Evolutionary conservation across 2,797 vertebrate species (phyloP).

Genomic region (Pitangus sulphuratus): DNA sequence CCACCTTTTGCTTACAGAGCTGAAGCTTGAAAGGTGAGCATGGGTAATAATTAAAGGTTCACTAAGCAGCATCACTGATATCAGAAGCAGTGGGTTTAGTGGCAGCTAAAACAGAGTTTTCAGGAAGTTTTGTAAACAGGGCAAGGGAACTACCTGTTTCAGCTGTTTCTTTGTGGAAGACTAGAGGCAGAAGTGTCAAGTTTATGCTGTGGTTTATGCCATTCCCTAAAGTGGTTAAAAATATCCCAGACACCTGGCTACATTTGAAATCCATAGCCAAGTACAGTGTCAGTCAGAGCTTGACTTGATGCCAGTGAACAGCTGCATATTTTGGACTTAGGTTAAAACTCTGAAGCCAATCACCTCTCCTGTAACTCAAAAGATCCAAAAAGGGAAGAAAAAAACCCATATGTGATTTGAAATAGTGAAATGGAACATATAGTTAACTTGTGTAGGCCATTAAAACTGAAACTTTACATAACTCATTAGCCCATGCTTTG

Average conservation of each 20-base stretch:
- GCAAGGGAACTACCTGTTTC: neutral
- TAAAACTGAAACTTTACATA: neutral
- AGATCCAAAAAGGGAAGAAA: neutral
- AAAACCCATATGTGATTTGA: neutral
- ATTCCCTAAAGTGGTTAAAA: neutral
- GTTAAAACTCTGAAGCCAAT: neutral
- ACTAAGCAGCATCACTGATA: neutral
- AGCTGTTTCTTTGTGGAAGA: neutral
- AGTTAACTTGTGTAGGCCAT: neutral
- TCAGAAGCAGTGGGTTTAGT: neutral
- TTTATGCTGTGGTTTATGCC: neutral
- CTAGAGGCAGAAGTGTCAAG: neutral
- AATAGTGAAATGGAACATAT: neutral
- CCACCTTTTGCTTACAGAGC: neutral
- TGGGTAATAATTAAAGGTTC: neutral
- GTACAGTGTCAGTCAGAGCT: neutral
- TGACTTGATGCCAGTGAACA: neutral
- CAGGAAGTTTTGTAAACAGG: neutral
- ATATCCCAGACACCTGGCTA: neutral
- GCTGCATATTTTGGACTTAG: slow-evolving; percentile 14
- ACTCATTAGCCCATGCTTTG: neutral
- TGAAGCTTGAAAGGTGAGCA: neutral
- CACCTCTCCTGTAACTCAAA: neutral
- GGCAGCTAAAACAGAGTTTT: neutral
- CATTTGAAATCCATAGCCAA: neutral